phyloP scores from a whole-genome alignment of 2,797 vertebrate species.

The Fundulus diaphanus region DNA sequence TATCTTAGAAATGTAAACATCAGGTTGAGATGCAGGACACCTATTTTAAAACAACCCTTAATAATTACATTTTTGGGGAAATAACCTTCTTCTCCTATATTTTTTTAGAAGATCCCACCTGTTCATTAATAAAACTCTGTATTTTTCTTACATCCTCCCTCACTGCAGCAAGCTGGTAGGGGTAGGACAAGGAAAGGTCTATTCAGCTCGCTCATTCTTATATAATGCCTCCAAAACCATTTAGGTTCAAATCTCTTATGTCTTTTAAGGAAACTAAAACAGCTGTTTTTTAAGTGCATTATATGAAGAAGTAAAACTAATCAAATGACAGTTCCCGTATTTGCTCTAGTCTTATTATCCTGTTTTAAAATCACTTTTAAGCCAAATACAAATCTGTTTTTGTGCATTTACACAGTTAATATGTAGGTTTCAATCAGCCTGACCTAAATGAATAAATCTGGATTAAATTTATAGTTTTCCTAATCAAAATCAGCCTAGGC shows the following conservation, averaged over 20 bases:
- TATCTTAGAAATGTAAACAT: neutral
- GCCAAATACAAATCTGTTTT: slow-evolving; percentile 7
- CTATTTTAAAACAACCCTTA: neutral
- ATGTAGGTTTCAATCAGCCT: slow-evolving; percentile 4
- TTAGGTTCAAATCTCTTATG: neutral
- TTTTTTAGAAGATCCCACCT: slow-evolving; percentile 17
- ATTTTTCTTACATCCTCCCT: slow-evolving; percentile 19
- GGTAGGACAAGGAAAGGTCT: slow-evolving; percentile 66
- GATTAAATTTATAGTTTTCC: slow-evolving; percentile 46
- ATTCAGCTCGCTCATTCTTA: slow-evolving; percentile 44
- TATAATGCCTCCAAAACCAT: slow-evolving; percentile 11
- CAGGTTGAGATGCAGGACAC: neutral
- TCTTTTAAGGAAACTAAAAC: neutral
- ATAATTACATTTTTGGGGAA: neutral
- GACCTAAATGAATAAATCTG: slow-evolving; percentile 9
- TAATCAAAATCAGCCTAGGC: slow-evolving; percentile 56
- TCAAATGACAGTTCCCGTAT: neutral
- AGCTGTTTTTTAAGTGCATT: neutral
- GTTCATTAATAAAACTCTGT: slow-evolving; percentile 8
- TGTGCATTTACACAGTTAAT: slow-evolving; percentile 11
- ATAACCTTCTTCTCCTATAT: neutral
- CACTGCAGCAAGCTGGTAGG: slow-evolving; percentile 27
- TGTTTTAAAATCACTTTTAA: neutral
- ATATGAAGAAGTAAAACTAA: neutral
- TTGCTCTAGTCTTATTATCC: neutral